These are phyloP conservation scores for Mus musculus DNA, from an alignment of 2,113 vertebrate species.

Conservation along the genomic window GRCm39 chr7:43082501-43083000, in stretches of 20 bases:
- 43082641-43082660: background rate
- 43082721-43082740: background rate
- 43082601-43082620: background rate
- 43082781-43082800: no score
- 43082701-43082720: background rate
- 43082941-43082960: background rate
- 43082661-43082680: background rate
- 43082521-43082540: background rate
- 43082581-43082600: background rate
- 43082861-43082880: conserved; percentile 5
- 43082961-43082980: background rate
- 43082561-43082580: background rate
- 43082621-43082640: background rate
- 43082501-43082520: background rate
- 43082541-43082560: background rate
- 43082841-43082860: background rate
- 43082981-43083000: conserved; percentile 91
- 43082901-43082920: background rate
- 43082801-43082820: no score
- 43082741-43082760: background rate
- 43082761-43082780: background rate
- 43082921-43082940: accelerated
- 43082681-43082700: background rate
- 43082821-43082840: background rate
- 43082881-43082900: background rate